These are phyloP conservation scores for Thereva unica DNA, from an alignment of 2,888 invertebrate species.

Conservation along the genomic window DNA sequence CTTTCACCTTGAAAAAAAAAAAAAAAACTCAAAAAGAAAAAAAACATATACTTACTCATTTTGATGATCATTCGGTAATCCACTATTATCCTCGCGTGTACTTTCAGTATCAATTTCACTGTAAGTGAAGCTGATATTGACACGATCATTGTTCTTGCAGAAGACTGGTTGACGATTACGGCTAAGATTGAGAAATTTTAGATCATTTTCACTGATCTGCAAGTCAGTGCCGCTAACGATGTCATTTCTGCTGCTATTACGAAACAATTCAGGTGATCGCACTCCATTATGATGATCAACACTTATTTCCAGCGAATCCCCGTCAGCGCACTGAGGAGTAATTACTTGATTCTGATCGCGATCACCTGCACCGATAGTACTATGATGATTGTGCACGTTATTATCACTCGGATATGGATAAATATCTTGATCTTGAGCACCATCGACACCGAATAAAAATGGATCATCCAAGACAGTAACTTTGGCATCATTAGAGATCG, in stretches of 20 bases:
- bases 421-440: constrained; percentile 28
- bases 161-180: constrained; percentile 40
- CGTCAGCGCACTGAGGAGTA: constrained; percentile 19
- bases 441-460: constrained; percentile 55
- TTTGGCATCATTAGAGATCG: constrained; percentile 47
- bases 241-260: constrained; percentile 14
- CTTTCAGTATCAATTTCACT: constrained; percentile 49
- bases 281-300: constrained; percentile 16
- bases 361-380: constrained; percentile 33
- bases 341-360: constrained; percentile 14
- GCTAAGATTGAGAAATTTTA: constrained; percentile 55
- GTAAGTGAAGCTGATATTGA: constrained; percentile 53
- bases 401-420: constrained; percentile 41
- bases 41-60: constrained; percentile 42
- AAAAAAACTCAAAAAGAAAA: too few relatives aligned
- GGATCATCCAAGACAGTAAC: constrained; percentile 59
- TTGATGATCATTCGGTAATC: constrained; percentile 34
- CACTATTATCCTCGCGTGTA: constrained; percentile 37
- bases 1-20: neutral
- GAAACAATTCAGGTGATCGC: constrained; percentile 15
- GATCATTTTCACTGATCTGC: constrained; percentile 54
- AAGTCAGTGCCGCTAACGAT: constrained; percentile 43
- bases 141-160: constrained; percentile 16
- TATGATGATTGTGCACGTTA: constrained; percentile 36
- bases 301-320: neutral